Base-by-base conservation (phyloP, 2,888 invertebrate species). In the Hymenopus coronatus region DNA sequence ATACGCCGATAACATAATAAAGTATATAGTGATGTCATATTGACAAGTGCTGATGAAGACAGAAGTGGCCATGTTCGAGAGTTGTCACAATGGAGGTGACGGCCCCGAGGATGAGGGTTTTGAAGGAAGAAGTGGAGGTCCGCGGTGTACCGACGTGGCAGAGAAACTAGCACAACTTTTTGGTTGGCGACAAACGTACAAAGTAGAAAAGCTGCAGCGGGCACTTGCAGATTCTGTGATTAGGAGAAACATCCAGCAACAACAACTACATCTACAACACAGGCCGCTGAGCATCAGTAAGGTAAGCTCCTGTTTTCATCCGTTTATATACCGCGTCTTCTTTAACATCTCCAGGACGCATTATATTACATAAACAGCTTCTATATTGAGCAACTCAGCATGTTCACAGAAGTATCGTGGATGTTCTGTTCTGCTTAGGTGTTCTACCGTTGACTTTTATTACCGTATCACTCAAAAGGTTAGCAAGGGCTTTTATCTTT, bases 121-220 rank as follows among this genome's bases (percentile, higher is more conserved):
- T n/a, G 87, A 28, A 28, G 87, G 82, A 9, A 82, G 91, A 88
- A 90, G 88, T 28, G 90, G 88, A 20, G 89, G 89, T 28, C 90
- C 90, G 28, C 95, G 96, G 91, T 97, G 97, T 93, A 96, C 96
- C 91, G 96, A 96, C 92, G 95, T 97, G 91, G 96, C 97, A 12
- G 96, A 96, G 92, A 97, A 97, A 93, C 92, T 97, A 91, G 96
- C 96, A 91, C 95, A 96, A 90, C 94, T 97, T 90, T 97, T 97
- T 92, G 96, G 96, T 89, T 97, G 97, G 97, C 94, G 97, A 91
- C 97, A 97, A 93, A 97, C 96, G 14, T 97, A 97, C 92, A 96
- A 96, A 90, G 97, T 97, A 91, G 96, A 97, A 92, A 96, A 96
- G 92, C 94, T 96, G 91, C 97, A 97, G 92, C 95, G 96, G 91